A percentile compares a stretch with the other conserved stretches of the same genome.
phyloP scores from a whole-genome alignment of 2,888 invertebrate species.

The Portevinia maculata region DNA sequence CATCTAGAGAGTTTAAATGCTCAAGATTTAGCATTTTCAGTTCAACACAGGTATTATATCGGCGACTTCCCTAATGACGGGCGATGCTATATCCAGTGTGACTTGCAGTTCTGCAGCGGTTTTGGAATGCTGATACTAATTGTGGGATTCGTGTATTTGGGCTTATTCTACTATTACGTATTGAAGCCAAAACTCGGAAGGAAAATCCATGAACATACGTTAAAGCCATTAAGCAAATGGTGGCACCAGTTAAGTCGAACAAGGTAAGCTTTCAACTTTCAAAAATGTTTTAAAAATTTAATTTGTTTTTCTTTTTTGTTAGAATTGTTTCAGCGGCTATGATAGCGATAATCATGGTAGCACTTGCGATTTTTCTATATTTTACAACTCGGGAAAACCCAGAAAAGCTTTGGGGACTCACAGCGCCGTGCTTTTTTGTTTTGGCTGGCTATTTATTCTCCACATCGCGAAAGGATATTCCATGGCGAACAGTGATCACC shows the following conservation, averaged over 20 bases:
- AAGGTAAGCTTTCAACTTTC: conserved; percentile 72
- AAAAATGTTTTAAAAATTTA: not conserved
- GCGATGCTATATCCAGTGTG: conserved; percentile 75
- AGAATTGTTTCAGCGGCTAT: conserved; percentile 84
- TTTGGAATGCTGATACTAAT: conserved; percentile 89
- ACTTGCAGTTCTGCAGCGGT: conserved; percentile 85
- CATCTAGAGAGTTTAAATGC: not conserved
- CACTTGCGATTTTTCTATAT: conserved; percentile 85
- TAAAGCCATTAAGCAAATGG: conserved; percentile 76
- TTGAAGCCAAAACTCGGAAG: conserved; percentile 84
- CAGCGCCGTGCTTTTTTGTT: conserved; percentile 87
- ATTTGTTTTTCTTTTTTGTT: conserved; percentile 49
- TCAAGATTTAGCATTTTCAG: not conserved
- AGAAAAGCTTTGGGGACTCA: conserved; percentile 87
- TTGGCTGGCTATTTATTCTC: conserved; percentile 87
- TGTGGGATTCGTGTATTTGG: conserved; percentile 85
- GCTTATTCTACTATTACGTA: conserved; percentile 86
- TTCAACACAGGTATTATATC: conserved; percentile 34
- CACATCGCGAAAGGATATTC: conserved; percentile 85
- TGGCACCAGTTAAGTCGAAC: conserved; percentile 79
- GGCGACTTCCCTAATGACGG: conserved; percentile 60
- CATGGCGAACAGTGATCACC: conserved; percentile 91
- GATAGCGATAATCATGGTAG: conserved; percentile 83
- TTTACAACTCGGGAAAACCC: conserved; percentile 86
- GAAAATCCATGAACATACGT: conserved; percentile 72